Conservation (phyloP, 1,140 invertebrate genomes). For the Drosophila pruinosa region DNA sequence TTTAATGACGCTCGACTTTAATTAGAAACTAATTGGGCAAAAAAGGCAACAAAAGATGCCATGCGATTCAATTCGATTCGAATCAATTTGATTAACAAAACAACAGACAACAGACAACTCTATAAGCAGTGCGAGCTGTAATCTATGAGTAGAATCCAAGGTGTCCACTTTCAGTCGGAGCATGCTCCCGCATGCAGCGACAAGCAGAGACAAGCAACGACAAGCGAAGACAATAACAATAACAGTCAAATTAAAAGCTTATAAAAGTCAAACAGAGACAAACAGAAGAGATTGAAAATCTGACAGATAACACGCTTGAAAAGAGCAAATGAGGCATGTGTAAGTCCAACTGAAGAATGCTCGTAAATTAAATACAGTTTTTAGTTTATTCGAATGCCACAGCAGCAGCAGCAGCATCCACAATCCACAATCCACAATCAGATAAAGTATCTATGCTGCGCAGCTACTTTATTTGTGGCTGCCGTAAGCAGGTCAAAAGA, state of each 20-base stretch:
- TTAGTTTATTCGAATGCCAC: conserved; percentile 51
- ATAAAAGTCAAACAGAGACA: conserved; percentile 60
- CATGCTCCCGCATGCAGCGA: conserved; percentile 42
- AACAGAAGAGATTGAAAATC: conserved; percentile 46
- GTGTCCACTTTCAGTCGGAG: conserved; percentile 57
- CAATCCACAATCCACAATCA: conserved; percentile 41
- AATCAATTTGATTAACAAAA: conserved; percentile 40
- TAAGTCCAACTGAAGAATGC: conserved; percentile 49
- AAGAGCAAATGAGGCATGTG: conserved; percentile 36
- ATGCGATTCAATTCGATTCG: conserved; percentile 30
- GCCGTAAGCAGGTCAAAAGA: conserved; percentile 8
- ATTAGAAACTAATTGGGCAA: conserved; percentile 74
- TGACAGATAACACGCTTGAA: conserved; percentile 52
- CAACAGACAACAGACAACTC: conserved; percentile 30
- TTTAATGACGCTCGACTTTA: conserved; percentile 56
- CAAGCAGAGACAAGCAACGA: conserved; percentile 41
- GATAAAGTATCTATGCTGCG: conserved; percentile 54
- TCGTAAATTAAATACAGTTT: conserved; percentile 54
- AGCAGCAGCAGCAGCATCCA: conserved; percentile 24
- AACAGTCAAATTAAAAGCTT: conserved; percentile 77
- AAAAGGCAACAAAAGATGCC: conserved; percentile 21
- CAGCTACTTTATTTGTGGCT: conserved; percentile 16
- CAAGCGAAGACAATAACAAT: conserved; percentile 54
- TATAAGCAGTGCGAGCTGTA: conserved; percentile 12
- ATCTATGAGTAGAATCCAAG: conserved; percentile 7